Base-by-base conservation (phyloP, 2,113 vertebrate species). In the Myodes glareolus region DNA sequence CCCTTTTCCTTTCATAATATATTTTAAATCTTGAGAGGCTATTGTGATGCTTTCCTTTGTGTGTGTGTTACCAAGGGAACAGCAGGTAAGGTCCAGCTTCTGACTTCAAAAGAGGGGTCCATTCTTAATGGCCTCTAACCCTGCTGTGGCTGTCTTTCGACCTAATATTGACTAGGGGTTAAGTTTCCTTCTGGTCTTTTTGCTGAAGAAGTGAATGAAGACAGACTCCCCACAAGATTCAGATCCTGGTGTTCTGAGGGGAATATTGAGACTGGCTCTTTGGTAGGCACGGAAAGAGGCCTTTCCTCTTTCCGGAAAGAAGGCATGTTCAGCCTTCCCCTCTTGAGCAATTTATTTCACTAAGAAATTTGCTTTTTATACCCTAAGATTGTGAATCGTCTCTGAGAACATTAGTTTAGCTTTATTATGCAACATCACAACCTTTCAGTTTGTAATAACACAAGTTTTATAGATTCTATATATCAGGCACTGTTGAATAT, bases 381-480 rank as follows among this genome's bases (percentile, higher is more conserved):
- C 52, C 82, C 94, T 87, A 45, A 12, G n/a, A 52, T 96, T 97
- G 90, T 91, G 95, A 39, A 47, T 94, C 4, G 14, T 91, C 95
- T 87, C 94, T 98, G 52, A n/a, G 82, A 96, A 96, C 63, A 45
- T 29, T 58, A 88, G 84, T 94, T 97, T 97, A 97, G 93, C 94
- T 98, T 98, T 65, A 96, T 97, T 97, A 93, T 96, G 94, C 89
- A 47, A 91, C 95, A 97, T 67, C 90, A 97, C 96, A 98, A 96
- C 96, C 95, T 97, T 98, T 97, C 92, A 97, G 73, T 94, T 97
- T 97, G 88, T 95, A 97, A 95, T 97, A 97, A 97, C 5, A 96
- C 90, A 47, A 92, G 93, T 95, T 98, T 98, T 88, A 92, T 98
- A 97, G 95, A 96, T 97, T 97, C 91, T 96, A 88, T 88, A 88